Percentiles rank a stretch among this genome's conserved stretches.
Conservation (phyloP, 1,140 invertebrate genomes). For the Euborellia annulipes region DNA sequence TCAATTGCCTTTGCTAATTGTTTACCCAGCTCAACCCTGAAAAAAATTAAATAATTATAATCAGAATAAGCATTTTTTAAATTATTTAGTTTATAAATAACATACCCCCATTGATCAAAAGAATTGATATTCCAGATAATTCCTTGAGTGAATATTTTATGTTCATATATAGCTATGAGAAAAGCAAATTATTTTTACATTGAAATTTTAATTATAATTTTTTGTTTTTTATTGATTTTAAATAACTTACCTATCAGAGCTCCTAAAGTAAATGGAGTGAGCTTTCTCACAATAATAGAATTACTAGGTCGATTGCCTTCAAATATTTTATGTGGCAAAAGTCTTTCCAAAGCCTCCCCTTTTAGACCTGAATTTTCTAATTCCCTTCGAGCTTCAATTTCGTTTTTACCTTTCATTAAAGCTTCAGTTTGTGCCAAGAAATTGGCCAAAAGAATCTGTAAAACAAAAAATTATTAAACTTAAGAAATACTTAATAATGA, state of each 20-base stretch:
- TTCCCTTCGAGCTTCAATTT: constrained; percentile 59
- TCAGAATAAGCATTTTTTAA: not conserved
- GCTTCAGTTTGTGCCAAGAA: constrained; percentile 98
- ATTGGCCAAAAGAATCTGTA: constrained; percentile 85
- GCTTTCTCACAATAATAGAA: constrained; percentile 84
- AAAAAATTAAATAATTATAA: constrained; percentile 10
- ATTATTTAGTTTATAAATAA: constrained; percentile 8
- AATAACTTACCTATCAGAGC: constrained; percentile 74
- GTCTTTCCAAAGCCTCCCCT: constrained; percentile 52
- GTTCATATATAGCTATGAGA: constrained; percentile 83
- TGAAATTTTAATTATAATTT: not conserved
- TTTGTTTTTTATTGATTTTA: too few relatives aligned
- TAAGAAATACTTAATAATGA: constrained; percentile 2
- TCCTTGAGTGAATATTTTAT: constrained; percentile 98
- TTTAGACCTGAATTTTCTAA: constrained; percentile 52
- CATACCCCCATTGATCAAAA: constrained; percentile 97
- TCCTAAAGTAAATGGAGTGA: constrained; percentile 90
- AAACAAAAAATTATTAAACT: constrained; percentile 4
- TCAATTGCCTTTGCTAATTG: constrained; percentile 95
- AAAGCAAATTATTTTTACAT: constrained; percentile 17
- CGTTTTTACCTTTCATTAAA: constrained; percentile 78
- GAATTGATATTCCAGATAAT: constrained; percentile 99
- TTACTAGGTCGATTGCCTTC: constrained; percentile 95
- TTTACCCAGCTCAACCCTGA: constrained; percentile 92
- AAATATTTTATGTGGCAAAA: constrained; percentile 95